Evolutionary conservation across 2,797 vertebrate genomes (phyloP).

Genomic region (Lutjanus campechanus): DNA sequence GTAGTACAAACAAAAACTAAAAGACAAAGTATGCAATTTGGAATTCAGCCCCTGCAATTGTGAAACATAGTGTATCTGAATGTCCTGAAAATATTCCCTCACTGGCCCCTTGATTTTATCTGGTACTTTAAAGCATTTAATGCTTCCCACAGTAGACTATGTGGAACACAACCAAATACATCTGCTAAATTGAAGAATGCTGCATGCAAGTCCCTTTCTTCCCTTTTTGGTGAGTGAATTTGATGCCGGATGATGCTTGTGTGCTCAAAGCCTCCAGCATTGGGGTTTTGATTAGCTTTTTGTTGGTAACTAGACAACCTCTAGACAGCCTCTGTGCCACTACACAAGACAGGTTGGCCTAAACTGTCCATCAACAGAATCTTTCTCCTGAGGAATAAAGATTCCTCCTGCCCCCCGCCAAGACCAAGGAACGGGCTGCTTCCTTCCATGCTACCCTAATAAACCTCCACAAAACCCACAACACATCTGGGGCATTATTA

Average conservation of each 20-base stretch:
- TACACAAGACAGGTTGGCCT: neutral
- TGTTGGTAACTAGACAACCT: too few relatives aligned
- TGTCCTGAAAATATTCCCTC: neutral
- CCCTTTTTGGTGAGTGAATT: neutral
- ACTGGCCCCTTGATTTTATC: neutral
- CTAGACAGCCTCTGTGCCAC: too few relatives aligned
- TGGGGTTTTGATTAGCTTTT: neutral
- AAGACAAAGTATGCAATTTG: too few relatives aligned
- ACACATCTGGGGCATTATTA: neutral
- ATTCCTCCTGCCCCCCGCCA: too few relatives aligned
- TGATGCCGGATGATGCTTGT: neutral
- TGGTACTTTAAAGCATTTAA: neutral
- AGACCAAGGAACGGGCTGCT: neutral
- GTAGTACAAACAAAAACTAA: too few relatives aligned
- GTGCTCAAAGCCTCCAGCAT: neutral
- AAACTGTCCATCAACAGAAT: neutral
- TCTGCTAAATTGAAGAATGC: neutral
- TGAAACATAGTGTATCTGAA: neutral
- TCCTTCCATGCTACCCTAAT: neutral
- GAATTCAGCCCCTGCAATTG: neutral
- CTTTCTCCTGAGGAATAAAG: neutral
- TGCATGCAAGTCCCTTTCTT: neutral
- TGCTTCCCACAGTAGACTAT: neutral
- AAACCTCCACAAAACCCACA: neutral
- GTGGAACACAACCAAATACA: neutral